phyloP scores from a whole-genome alignment of 2,113 vertebrate species.

The Stercorarius parasiticus region DNA sequence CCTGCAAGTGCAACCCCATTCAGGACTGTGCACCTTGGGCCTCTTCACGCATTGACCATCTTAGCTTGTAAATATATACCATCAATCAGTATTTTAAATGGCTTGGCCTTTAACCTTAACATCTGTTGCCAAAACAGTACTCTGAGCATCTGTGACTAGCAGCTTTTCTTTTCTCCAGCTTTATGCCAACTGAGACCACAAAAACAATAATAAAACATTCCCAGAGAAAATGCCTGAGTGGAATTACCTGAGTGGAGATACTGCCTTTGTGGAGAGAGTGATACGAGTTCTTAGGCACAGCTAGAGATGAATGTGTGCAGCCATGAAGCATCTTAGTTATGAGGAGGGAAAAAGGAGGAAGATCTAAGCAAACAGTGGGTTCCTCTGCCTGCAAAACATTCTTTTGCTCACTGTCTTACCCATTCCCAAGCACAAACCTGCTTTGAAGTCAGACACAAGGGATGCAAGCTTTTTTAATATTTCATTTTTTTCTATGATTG shows the following conservation, averaged over 20 bases:
- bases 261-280: not conserved
- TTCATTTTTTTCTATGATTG: slow-evolving; percentile 60
- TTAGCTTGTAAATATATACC: slow-evolving; percentile 76
- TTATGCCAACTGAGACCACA: slow-evolving; percentile 12
- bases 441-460: slow-evolving; percentile 65
- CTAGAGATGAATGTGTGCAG: not conserved
- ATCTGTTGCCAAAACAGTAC: slow-evolving; percentile 81
- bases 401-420: slow-evolving; percentile 57
- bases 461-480: slow-evolving; percentile 58
- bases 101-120: slow-evolving; percentile 86
- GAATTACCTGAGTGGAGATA: not conserved
- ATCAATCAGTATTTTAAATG: slow-evolving; percentile 82
- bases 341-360: not conserved
- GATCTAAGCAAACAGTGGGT: not conserved
- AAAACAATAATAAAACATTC: slow-evolving; percentile 7
- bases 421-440: slow-evolving; percentile 67
- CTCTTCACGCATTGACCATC: slow-evolving; percentile 60
- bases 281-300: not conserved
- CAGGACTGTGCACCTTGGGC: not conserved
- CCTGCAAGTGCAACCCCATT: not conserved
- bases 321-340: not conserved
- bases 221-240: not conserved
- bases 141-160: slow-evolving; percentile 19
- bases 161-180: not conserved
- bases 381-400: slow-evolving; percentile 34